These are phyloP conservation scores for Drymonia ruficornis DNA, from an alignment of 2,888 invertebrate genomes.

Conservation along the genomic window DNA sequence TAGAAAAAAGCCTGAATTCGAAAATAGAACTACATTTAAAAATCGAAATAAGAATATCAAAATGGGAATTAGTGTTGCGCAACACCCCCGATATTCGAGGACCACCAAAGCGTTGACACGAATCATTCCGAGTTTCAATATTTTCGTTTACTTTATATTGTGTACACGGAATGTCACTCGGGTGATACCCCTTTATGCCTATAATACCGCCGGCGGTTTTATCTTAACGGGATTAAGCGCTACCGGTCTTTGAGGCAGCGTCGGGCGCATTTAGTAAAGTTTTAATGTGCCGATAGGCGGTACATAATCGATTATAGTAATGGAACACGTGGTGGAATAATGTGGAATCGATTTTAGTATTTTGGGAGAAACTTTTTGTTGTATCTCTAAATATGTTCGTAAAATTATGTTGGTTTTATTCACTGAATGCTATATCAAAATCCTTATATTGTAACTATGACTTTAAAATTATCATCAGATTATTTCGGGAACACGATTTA, in stretches of 20 bases:
- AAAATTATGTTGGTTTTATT: too few relatives aligned
- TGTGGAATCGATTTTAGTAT: background rate
- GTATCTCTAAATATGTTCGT: too few relatives aligned
- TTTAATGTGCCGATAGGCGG: conserved; percentile 34
- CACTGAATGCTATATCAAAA: too few relatives aligned
- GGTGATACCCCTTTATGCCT: conserved; percentile 50
- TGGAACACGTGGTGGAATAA: conserved; percentile 18
- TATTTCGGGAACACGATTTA: too few relatives aligned
- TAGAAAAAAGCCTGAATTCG: too few relatives aligned
- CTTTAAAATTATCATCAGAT: too few relatives aligned
- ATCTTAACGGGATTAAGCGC: conserved; percentile 73
- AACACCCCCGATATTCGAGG: conserved; percentile 21
- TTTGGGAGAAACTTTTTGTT: background rate
- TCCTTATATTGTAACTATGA: too few relatives aligned
- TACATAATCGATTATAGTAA: conserved; percentile 36
- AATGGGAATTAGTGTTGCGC: conserved; percentile 21
- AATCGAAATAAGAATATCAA: conserved; percentile 37
- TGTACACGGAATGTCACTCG: conserved; percentile 76
- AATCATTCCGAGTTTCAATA: conserved; percentile 45
- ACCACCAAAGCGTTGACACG: conserved; percentile 54
- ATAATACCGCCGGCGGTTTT: conserved; percentile 42
- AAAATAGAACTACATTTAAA: background rate
- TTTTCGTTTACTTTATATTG: conserved; percentile 46
- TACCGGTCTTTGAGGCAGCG: conserved; percentile 64
- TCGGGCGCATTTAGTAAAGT: conserved; percentile 22